A percentile compares a stretch with the other conserved stretches of the same genome.
These are phyloP conservation scores for Anthoscopus minutus DNA, from an alignment of 2,113 vertebrate species.

Conservation along the genomic window DNA sequence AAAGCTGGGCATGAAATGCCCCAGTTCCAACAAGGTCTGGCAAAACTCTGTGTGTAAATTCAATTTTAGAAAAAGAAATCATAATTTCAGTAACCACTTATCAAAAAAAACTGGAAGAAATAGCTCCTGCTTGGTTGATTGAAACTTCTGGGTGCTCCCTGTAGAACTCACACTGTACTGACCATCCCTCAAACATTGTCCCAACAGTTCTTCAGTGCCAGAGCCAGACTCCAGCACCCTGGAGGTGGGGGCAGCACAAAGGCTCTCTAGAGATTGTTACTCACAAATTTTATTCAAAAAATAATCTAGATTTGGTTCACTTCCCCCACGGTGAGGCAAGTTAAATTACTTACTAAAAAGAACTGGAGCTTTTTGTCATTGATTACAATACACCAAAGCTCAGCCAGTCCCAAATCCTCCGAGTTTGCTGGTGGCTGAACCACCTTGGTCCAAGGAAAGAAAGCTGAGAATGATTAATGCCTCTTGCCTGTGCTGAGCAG, in stretches of 20 bases:
- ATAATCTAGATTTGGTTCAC: background rate
- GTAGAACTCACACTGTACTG: background rate
- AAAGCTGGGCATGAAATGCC: background rate
- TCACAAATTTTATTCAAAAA: background rate
- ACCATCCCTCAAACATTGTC: background rate
- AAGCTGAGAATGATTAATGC: background rate
- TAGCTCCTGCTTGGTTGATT: background rate
- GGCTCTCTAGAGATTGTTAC: background rate
- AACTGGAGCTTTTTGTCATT: background rate
- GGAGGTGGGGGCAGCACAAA: background rate
- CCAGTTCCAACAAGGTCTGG: background rate
- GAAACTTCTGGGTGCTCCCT: background rate
- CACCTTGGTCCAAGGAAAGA: background rate
- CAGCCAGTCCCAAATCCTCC: background rate
- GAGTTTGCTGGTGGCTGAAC: background rate
- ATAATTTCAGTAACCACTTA: accelerated
- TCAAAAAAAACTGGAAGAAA: background rate
- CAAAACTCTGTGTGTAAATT: background rate
- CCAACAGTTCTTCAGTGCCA: background rate
- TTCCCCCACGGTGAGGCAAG: background rate
- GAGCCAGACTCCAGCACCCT: background rate
- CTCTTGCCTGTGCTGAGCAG: background rate
- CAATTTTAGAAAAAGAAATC: background rate
- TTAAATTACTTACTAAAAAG: background rate
- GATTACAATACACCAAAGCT: background rate